Conservation (phyloP, 2,888 invertebrate species). For the Drosophila stalkeri region DNA sequence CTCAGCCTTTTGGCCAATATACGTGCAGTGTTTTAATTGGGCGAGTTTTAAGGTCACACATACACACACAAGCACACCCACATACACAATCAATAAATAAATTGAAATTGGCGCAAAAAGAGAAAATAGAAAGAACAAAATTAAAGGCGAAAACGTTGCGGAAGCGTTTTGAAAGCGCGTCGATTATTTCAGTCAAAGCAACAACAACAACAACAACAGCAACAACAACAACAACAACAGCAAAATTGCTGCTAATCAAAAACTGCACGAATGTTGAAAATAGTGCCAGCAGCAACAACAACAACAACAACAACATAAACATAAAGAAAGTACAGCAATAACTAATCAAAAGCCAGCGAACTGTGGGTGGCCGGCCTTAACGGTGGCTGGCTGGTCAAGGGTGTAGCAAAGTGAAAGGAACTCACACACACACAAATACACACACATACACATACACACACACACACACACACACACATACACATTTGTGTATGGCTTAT, state of each 20-base stretch:
- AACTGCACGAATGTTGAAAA: slow-evolving; percentile 68
- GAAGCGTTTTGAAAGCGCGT: slow-evolving; percentile 60
- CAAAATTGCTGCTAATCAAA: slow-evolving; percentile 73
- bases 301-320: slow-evolving; percentile 18
- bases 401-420: slow-evolving; percentile 48
- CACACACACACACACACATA: neutral
- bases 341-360: slow-evolving; percentile 61
- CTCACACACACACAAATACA: slow-evolving; percentile 17
- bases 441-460: neutral
- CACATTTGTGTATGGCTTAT: slow-evolving; percentile 3
- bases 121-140: slow-evolving; percentile 6
- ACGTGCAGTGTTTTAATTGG: slow-evolving; percentile 36
- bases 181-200: slow-evolving; percentile 48
- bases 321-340: slow-evolving; percentile 41
- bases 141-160: slow-evolving; percentile 41
- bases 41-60: slow-evolving; percentile 34
- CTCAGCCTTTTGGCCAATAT: slow-evolving; percentile 1
- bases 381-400: slow-evolving; percentile 17
- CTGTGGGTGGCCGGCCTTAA: slow-evolving; percentile 28
- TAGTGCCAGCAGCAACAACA: slow-evolving; percentile 33
- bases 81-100: slow-evolving; percentile 66
- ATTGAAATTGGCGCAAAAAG: slow-evolving; percentile 46
- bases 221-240: slow-evolving; percentile 14
- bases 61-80: slow-evolving; percentile 12
- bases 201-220: slow-evolving; percentile 28